Base-by-base conservation (phyloP, 2,888 invertebrate genomes). In the Temnothorax ravouxi region DNA sequence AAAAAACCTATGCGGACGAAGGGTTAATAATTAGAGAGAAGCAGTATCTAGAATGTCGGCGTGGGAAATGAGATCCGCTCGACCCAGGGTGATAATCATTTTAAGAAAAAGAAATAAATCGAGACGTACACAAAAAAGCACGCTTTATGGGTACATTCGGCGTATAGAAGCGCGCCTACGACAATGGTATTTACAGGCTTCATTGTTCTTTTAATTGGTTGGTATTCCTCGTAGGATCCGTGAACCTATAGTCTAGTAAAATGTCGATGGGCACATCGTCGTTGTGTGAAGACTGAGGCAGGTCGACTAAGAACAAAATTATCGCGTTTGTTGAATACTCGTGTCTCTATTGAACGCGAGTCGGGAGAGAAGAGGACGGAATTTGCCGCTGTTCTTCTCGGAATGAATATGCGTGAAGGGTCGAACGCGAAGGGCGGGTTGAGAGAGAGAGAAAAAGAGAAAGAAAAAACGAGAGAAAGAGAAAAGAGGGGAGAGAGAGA, bases 291-390 rank as follows among this genome's bases (percentile, higher is more conserved):
- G 71, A 34, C 34, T 34, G 34, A 34, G 34, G 34, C 34, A 61
- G 61, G 67, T 64, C 69, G 72, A 64, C 62, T 67, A 62, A 66
- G 84, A 88, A 83, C 80, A 81, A 87, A 89, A 69, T 87, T 89
- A 89, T 89, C 76, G 83, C 82, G 84, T 82, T 75, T 77, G 81
- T 56, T 86, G 88, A 87, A 89, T 85, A 74, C 84, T 77, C 52
- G 75, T 64, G 25, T 44, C 38, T 54, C 18, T 84, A 85, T 83
- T 84, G 85, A 85, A 77, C 50, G 67, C 61, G 66, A 61, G 59
- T 84, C 59, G 13, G 11, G 25, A 25, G 38, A 41, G 38, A 34
- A 11, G 11, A 44, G 18, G 44, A 47, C n/a, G 87, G 76, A 83
- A 81, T 76, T 81, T 62, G 74, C 52, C 29, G 66, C 75, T 71